A percentile compares a stretch with the other conserved stretches of the same genome.
Conservation (phyloP, 2,888 invertebrate genomes). For the Chironomus tentans region DNA sequence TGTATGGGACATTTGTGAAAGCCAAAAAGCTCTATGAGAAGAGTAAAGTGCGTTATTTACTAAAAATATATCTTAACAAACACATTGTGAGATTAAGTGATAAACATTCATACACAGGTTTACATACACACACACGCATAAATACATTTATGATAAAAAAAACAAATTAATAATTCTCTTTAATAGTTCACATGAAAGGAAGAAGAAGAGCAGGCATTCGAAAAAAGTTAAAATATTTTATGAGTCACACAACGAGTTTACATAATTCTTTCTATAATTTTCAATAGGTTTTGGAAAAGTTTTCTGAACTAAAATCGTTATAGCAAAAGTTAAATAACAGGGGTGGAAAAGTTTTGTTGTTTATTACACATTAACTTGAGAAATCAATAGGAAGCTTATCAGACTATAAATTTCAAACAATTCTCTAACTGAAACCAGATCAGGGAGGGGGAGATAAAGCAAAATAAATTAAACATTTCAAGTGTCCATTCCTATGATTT, state of each 20-base stretch:
- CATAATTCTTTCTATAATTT: too few species aligned
- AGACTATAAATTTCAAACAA: too few species aligned
- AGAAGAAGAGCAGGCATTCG: too few species aligned
- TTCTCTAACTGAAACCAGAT: too few species aligned
- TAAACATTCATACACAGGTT: neutral
- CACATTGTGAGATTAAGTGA: neutral
- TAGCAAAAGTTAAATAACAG: neutral
- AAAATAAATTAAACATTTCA: too few species aligned
- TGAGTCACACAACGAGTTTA: neutral
- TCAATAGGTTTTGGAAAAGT: too few species aligned
- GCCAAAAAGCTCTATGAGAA: slow-evolving; percentile 27
- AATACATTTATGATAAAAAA: neutral
- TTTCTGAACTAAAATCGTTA: neutral
- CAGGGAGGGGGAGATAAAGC: too few species aligned
- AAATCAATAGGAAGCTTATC: too few species aligned
- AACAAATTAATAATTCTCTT: too few species aligned
- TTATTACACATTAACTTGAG: neutral
- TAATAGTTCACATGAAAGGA: too few species aligned
- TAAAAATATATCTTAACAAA: neutral
- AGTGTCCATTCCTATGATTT: too few species aligned
- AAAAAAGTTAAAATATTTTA: neutral
- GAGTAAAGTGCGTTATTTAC: slow-evolving; percentile 26
- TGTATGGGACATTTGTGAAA: neutral
- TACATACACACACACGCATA: neutral
- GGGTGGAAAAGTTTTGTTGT: neutral